Base-by-base conservation (phyloP, 2,797 vertebrate genomes). In the Rousettus madagascariensis region DNA sequence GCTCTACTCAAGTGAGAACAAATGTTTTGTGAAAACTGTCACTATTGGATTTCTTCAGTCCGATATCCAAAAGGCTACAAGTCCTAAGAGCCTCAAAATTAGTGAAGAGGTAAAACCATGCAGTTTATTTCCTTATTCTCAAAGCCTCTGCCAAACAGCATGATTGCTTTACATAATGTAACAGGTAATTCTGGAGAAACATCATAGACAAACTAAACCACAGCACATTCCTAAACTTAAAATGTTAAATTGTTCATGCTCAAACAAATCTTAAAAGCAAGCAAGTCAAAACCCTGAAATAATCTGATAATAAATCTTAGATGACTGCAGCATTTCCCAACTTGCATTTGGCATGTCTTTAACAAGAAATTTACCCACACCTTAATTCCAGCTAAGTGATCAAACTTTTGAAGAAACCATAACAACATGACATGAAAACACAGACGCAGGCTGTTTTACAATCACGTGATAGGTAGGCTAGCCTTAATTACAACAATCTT, bases 381-480 rank as follows among this genome's bases (percentile, higher is more conserved):
- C 85, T 95, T 97, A 97, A 92, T 95, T 97, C 78, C 92, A 95
- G 41, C 68, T 96, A 91, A 96, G 68, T 90, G 59, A 96, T 87
- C 66, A 97, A 91, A 93, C 68, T 93, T 96, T 79, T 84, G 33
- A 95, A 88, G 80, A 91, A 96, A 85, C 59, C 66, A 28, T 87
- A 96, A 86, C 66, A 85, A 83, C 28, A 30, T 28, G 46, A 71
- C 74, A 79, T 75, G 49, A 96, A 97, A 95, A 94, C 83, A 91
- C 0, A 93, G 75, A 95, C n/a, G 86, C 6, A 91, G 17, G 17
- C 93, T 65, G 77, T 88, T 46, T 95, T 96, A 95, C 33, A 92
- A 95, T 51, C 57, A 77, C n/a, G 78, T 22, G 59, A 36, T 30
- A 49, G 16, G 26, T 36, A 95, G 74, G 22, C 20, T 63, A 55